Base-by-base conservation (phyloP, 2,888 invertebrate genomes). In the Drosophila neutralis region DNA sequence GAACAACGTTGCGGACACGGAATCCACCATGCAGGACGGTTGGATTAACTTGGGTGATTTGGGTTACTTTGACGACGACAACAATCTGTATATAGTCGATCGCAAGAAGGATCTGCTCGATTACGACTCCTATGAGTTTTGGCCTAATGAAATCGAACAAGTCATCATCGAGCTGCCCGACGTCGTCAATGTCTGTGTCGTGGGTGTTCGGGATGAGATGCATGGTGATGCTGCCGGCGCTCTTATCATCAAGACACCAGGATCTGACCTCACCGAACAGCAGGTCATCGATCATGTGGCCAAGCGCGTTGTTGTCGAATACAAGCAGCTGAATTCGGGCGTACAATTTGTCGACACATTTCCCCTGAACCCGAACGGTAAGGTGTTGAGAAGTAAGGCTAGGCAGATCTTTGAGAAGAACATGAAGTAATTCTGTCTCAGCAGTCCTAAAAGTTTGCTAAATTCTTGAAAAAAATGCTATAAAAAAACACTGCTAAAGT, bases 31-130 rank as follows among this genome's bases (percentile, higher is more conserved):
- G 0, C 65, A 83, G 8, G 84, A 92, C 24, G 90, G 91, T 15
- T 93, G 91, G 92, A 73, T 91, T 4, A 83, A 85, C n/a, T 80
- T 91, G 0, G 93, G 93, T 8, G 93, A 93, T 67, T 51, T 92
- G 38, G 93, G 92, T 15, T 89, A 88, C 59, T 90, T 93, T 61
- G 91, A 93, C 51, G 73, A 83, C 2, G 84, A 90, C 4, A 89
- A 91, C 18, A 82, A 75, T 67, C 64, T 92, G 3, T 87, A 76
- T 68, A 51, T 92, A 2, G 82, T 84, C 8, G 92, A 87, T 62
- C 87, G 92, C 18, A 91, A 88, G 54, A 93, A 92, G 76, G 92
- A 93, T 36, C 80, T 91, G 56, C 64, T 91, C 3, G 91, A 91
- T 67, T 91, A 90, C 69, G 73, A 86, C 6, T 82, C 84, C 51